Conservation (phyloP, 2,888 invertebrate species). For the Trisateles emortualis region DNA sequence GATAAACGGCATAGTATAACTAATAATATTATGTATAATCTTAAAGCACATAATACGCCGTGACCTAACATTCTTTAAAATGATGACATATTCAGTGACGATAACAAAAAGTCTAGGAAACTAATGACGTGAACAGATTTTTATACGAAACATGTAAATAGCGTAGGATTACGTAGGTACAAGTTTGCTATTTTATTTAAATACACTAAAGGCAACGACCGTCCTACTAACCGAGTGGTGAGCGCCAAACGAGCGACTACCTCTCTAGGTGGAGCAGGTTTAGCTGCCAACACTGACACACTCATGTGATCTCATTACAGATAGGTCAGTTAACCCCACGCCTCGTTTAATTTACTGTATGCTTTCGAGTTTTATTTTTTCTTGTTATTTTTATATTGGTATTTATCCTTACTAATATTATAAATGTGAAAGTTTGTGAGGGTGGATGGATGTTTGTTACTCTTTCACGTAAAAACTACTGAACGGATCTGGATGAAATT, state of each 20-base stretch:
- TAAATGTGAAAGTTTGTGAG: too few species aligned
- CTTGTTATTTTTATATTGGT: too few species aligned
- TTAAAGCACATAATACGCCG: too few species aligned
- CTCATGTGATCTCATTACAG: slow-evolving; percentile 19
- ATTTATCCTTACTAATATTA: too few species aligned
- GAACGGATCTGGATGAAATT: too few species aligned
- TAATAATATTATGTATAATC: too few species aligned
- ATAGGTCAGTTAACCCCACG: slow-evolving; percentile 3
- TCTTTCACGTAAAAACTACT: too few species aligned
- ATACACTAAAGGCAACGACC: slow-evolving; percentile 67
- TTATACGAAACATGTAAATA: not conserved
- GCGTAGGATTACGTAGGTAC: not conserved
- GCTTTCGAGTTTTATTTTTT: too few species aligned
- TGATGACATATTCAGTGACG: not conserved
- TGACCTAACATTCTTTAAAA: not conserved
- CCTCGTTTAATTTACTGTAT: not conserved
- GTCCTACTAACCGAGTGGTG: slow-evolving; percentile 71
- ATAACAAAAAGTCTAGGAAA: not conserved
- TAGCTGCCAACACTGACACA: slow-evolving; percentile 52
- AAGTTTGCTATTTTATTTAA: slow-evolving; percentile 7
- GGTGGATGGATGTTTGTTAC: too few species aligned
- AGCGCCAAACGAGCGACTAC: slow-evolving; percentile 56
- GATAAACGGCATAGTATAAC: too few species aligned
- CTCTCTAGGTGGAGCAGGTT: slow-evolving; percentile 13
- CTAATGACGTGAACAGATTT: not conserved